Evolutionary conservation across 2,113 vertebrate genomes (phyloP).

Genomic region (Phyllopteryx taeniolatus): DNA sequence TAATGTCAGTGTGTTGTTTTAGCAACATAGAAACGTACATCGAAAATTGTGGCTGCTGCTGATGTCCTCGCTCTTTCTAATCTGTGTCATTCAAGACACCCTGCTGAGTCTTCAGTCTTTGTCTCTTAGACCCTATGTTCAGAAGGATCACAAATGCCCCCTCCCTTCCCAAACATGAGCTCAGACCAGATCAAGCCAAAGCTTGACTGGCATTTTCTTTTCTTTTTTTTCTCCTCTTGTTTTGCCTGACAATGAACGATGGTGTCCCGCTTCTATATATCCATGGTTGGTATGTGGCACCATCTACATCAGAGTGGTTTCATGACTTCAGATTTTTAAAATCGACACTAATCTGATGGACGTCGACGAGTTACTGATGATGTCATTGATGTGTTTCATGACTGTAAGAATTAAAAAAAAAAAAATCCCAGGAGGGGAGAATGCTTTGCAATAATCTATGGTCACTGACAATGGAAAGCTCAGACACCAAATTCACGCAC

Average conservation of each 20-base stretch:
- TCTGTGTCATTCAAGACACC: slow-evolving; percentile 2
- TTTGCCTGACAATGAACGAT: slow-evolving; percentile 4
- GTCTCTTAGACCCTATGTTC: slow-evolving; percentile 8
- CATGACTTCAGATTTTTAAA: not conserved
- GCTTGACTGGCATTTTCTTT: not conserved
- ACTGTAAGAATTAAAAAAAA: no score
- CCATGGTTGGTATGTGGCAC: not conserved
- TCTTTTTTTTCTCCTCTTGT: not conserved
- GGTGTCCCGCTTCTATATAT: not conserved
- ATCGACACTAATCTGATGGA: not conserved
- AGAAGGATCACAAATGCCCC: not conserved
- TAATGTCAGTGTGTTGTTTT: not conserved
- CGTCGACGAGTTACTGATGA: not conserved
- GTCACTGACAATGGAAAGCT: not conserved
- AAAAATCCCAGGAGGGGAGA: no score
- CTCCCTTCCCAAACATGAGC: not conserved
- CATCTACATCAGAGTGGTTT: not conserved
- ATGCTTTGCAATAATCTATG: no score
- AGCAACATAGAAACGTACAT: not conserved
- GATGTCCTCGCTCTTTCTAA: slow-evolving; percentile 6
- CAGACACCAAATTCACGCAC: not conserved
- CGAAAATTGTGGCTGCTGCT: not conserved
- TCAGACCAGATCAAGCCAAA: not conserved
- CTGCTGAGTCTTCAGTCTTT: slow-evolving; percentile 13
- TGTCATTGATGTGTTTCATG: no score